These are phyloP conservation scores for Trichogramma dendrolimi DNA, from an alignment of 2,888 invertebrate species.

Conservation along the genomic window DNA sequence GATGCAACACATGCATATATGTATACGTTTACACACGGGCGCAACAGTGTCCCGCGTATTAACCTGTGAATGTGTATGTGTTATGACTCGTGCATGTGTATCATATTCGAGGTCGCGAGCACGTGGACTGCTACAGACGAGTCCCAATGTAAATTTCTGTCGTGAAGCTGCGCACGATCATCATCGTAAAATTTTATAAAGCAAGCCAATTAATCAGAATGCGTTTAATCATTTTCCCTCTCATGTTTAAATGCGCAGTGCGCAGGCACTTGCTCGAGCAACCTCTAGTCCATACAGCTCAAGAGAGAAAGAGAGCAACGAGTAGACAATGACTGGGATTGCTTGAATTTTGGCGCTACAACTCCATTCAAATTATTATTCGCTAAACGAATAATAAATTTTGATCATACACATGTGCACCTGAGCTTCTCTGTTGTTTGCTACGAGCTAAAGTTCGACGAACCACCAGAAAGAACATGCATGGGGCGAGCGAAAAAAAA, in stretches of 20 bases:
- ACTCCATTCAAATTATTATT: constrained; percentile 13
- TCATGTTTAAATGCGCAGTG: constrained; percentile 2
- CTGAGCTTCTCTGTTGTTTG: too few species aligned
- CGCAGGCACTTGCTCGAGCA: not conserved
- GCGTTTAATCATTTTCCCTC: constrained; percentile 20
- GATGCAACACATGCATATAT: too few species aligned
- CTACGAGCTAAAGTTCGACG: too few species aligned
- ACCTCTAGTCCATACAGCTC: not conserved
- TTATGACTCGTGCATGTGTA: not conserved
- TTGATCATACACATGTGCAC: not conserved
- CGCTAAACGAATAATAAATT: constrained; percentile 25
- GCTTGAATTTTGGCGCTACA: not conserved
- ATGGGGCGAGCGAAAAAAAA: too few species aligned
- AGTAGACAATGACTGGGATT: too few species aligned
- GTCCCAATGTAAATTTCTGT: too few species aligned
- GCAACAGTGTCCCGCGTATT: not conserved
- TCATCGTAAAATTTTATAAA: constrained; percentile 26
- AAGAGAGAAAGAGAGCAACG: too few species aligned
- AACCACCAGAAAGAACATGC: too few species aligned
- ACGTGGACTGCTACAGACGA: too few species aligned
- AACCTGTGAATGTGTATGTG: not conserved
- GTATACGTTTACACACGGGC: too few species aligned
- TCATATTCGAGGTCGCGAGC: not conserved
- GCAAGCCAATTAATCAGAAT: constrained; percentile 26
- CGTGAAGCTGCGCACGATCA: too few species aligned